These are phyloP conservation scores for Conchocele bisecta DNA, from an alignment of 2,888 invertebrate genomes.

Conservation along the genomic window DNA sequence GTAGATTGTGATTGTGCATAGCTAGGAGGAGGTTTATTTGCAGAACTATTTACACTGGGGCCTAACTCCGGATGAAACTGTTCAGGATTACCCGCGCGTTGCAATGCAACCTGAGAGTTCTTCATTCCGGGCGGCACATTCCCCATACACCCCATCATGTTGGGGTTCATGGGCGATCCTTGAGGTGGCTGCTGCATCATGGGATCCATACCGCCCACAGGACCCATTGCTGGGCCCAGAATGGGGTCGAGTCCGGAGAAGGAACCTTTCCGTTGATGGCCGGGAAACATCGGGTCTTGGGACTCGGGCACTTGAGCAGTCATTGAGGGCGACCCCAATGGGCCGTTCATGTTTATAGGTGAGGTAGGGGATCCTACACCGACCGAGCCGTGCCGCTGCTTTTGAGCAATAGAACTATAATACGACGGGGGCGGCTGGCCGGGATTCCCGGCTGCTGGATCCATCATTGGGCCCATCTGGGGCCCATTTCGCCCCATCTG, in stretches of 20 bases:
- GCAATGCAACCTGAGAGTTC: constrained; percentile 72
- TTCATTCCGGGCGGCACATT: constrained; percentile 68
- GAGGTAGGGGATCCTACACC: constrained; percentile 79
- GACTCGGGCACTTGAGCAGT: constrained; percentile 63
- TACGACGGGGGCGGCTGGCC: constrained; percentile 75
- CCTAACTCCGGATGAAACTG: constrained; percentile 76
- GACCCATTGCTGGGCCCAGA: constrained; percentile 48
- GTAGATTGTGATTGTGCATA: constrained; percentile 80
- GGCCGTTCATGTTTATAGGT: constrained; percentile 75
- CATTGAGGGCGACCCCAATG: constrained; percentile 70
- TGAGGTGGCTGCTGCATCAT: constrained; percentile 51
- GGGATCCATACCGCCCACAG: constrained; percentile 51
- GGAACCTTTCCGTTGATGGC: constrained; percentile 64
- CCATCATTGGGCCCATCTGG: constrained; percentile 30
- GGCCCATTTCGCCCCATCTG: constrained; percentile 54
- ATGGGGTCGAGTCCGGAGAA: constrained; percentile 63
- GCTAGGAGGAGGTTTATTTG: constrained; percentile 81
- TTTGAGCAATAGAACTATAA: constrained; percentile 76
- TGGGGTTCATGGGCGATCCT: constrained; percentile 63
- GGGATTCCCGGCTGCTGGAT: constrained; percentile 23
- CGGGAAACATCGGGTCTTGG: constrained; percentile 67
- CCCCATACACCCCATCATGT: constrained; percentile 60
- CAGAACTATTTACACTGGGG: constrained; percentile 50
- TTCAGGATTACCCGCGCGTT: constrained; percentile 81
- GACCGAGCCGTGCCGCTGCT: constrained; percentile 68